Base-by-base conservation (phyloP, 1,140 invertebrate genomes). In the Probaryconus sp. region DNA sequence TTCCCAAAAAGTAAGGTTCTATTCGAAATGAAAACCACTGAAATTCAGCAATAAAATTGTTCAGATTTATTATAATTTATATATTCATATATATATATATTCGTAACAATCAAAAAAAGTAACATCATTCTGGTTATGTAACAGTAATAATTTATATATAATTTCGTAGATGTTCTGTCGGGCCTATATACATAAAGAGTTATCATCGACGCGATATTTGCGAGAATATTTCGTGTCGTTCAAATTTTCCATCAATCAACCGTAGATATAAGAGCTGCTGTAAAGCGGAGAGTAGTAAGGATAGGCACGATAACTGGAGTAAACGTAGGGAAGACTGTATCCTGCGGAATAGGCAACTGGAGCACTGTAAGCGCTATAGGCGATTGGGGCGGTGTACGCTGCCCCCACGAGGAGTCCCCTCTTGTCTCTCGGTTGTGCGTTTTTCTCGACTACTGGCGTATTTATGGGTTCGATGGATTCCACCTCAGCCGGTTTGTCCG, bases 381-480 rank as follows among this genome's bases (percentile, higher is more conserved):
- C 63, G 3, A 77, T 18, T 11, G 82, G 78, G 9, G 80, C 70
- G n/a, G 43, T 70, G 33, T 76, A 80, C 5, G 77, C 69, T 3
- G 77, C 65, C 3, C 65, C 42, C 7, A 76, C 33, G 1, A 79
- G 5, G 0, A 81, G 9, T 3, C 80, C 79, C 37, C 84, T 79
- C 50, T 86, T 86, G 63, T 83, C 78, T 10, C 83, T 80, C 1
- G 69, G 56, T n/a, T n/a, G n/a, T 5, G 60, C 68, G 35, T 79
- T 56, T 21, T 72, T 69, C 37, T 68, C 70, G 2, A 50, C 70
- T 35, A 67, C 69, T 11, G n/a, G n/a, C n/a, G 48, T n/a, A 14
- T 73, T 67, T 0, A 31, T 18, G 16, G 42, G 14, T 64, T 70
- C 64, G 51, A 56, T 58, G 11, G 76, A 63, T 58, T 79, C 67